These are phyloP conservation scores for Polietes domitor DNA, from an alignment of 2,888 invertebrate species.

Conservation along the genomic window DNA sequence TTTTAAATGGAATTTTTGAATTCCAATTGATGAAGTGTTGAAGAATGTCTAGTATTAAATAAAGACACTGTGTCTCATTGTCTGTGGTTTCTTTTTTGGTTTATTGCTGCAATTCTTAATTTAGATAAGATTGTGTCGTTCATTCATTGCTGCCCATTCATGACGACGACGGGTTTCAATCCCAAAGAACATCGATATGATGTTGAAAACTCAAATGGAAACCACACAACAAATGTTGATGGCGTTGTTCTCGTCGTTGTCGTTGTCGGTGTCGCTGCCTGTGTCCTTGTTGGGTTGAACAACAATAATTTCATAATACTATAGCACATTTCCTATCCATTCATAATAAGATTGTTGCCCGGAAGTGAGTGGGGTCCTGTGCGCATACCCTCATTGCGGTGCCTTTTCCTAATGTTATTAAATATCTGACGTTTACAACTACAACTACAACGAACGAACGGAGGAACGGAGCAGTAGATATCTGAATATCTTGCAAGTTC, in stretches of 20 bases:
- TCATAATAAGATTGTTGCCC: background rate
- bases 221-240: background rate
- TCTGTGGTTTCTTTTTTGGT: background rate
- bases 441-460: background rate
- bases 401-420: background rate
- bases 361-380: background rate
- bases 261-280: constrained; percentile 1
- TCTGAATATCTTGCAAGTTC: background rate
- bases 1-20: too few relatives aligned
- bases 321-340: constrained; percentile 2
- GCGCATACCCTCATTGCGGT: background rate
- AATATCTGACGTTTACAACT: constrained; percentile 3
- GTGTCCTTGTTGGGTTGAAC: background rate
- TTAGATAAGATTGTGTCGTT: background rate
- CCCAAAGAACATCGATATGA: background rate
- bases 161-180: background rate
- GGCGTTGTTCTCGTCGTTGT: background rate
- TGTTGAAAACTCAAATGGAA: background rate
- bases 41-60: too few relatives aligned
- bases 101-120: background rate
- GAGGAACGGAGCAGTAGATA: too few relatives aligned
- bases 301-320: background rate
- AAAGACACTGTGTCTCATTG: too few relatives aligned
- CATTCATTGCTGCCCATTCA: background rate
- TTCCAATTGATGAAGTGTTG: too few relatives aligned